Conservation (phyloP, 1,140 invertebrate species). For the Drosophila ironensis region DNA sequence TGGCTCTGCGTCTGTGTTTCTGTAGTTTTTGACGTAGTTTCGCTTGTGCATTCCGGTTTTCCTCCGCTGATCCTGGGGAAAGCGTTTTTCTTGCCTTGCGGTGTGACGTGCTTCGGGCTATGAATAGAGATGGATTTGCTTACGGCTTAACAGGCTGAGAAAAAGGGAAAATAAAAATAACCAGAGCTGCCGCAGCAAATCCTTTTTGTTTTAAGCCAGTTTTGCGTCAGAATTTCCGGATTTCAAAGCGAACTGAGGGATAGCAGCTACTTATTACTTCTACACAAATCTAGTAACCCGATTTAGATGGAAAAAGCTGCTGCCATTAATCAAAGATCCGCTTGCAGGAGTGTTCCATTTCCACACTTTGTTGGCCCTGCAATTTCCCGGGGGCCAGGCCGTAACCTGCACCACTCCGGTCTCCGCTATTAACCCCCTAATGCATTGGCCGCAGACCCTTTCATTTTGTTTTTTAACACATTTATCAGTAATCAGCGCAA, state of each 20-base stretch:
- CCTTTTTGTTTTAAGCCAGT: not conserved
- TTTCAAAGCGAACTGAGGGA: not conserved
- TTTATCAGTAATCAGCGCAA: conserved; percentile 65
- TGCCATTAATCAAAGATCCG: no score
- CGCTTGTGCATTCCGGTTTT: conserved; percentile 17
- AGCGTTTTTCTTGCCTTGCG: conserved; percentile 18
- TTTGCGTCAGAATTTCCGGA: not conserved
- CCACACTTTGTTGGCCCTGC: conserved; percentile 28
- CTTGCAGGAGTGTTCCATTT: conserved; percentile 15
- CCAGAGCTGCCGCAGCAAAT: conserved; percentile 13
- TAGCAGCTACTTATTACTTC: no score
- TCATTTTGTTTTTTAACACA: conserved; percentile 42
- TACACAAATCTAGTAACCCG: no score
- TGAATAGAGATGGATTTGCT: conserved; percentile 37
- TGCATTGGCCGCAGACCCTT: conserved; percentile 20
- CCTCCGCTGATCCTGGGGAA: not conserved
- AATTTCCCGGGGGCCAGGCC: conserved; percentile 4
- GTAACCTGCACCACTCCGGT: conserved; percentile 1
- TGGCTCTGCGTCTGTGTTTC: conserved; percentile 50
- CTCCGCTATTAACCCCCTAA: not conserved
- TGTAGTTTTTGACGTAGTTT: conserved; percentile 40
- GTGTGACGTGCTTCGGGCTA: conserved; percentile 21
- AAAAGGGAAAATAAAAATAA: not conserved
- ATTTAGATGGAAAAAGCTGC: not conserved
- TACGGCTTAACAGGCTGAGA: conserved; percentile 19